Evolutionary conservation across 2,888 invertebrate species (phyloP), one percentile per base, ranked within the genome.

Genomic region (Campoplex capitator): DNA sequence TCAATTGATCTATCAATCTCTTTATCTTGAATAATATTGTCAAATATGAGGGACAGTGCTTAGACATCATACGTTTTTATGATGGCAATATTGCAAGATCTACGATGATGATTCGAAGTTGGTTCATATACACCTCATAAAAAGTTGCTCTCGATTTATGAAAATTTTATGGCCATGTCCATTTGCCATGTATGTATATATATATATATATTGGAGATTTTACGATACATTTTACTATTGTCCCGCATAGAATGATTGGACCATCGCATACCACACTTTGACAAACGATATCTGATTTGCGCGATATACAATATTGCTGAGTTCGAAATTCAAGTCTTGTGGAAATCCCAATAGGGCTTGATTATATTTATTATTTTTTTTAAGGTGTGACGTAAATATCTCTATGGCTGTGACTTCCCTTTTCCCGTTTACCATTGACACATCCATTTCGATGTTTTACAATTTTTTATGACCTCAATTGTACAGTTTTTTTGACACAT

Each of bases 141-240:
- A 84, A 73, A 42, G 42, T 23, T 82, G 77, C 51, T 35, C n/a
- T 45, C 54, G 51, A 54, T 45, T 85, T 73, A 78, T 67, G 38
- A 48, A 77, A 82, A 74, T 85, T 77, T 82, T 73, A 82, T 71
- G 38, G 45, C 42, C 32, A 35, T 58, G 23, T 35, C 35, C 32
- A 56, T 74, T 74, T 58, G 18, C 18, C 42, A 42, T 9, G 6
- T 38, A 38, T 38, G 6, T 56, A n/a, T 56, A 56, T 58, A 28
- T 56, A 56, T 58, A 28, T 58, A n/a, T 56, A 13, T 32, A 58
- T 58, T 11, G 32, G 58, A 32, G 28, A 32, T 58, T 74, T 74
- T 56, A 74, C 13, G 74, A 56, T n/a, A 18, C n/a, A n/a, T n/a
- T 56, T 11, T 56, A 58, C n/a, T n/a, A 70, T 70, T 70, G 23